These are phyloP conservation scores for Tholera decimalis DNA, from an alignment of 2,888 invertebrate genomes.

Conservation along the genomic window DNA sequence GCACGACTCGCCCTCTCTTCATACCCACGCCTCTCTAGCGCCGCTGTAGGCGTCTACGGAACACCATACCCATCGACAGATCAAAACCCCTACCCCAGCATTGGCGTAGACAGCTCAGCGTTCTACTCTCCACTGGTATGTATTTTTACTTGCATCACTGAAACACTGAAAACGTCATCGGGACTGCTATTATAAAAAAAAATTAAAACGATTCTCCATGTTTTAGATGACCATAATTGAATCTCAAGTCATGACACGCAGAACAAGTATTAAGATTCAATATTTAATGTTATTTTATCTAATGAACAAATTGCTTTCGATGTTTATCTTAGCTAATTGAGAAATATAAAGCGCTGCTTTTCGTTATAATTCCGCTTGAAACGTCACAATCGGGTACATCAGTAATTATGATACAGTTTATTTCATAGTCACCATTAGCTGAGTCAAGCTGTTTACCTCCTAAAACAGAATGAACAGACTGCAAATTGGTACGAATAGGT, in stretches of 20 bases:
- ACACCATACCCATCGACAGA: slow-evolving; percentile 97
- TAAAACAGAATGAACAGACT: slow-evolving; percentile 72
- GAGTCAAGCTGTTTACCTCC: slow-evolving; percentile 63
- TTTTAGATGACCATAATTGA: slow-evolving; percentile 39
- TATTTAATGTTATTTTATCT: slow-evolving; percentile 54
- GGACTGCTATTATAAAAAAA: background rate
- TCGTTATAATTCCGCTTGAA: slow-evolving; percentile 34
- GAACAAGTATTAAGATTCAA: slow-evolving; percentile 43
- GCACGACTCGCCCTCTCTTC: slow-evolving; percentile 95
- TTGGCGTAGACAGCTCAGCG: slow-evolving; percentile 98
- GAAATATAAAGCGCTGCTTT: slow-evolving; percentile 44
- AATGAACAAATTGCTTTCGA: slow-evolving; percentile 54
- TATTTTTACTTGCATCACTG: slow-evolving; percentile 68
- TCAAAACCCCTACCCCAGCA: slow-evolving; percentile 98
- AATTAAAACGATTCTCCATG: too few species aligned
- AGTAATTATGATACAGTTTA: slow-evolving; percentile 69
- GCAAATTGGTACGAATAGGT: slow-evolving; percentile 88
- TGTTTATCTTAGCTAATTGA: slow-evolving; percentile 61
- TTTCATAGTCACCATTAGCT: slow-evolving; percentile 60
- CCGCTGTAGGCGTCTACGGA: slow-evolving; percentile 96
- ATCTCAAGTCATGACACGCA: slow-evolving; percentile 32
- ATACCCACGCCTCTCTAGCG: slow-evolving; percentile 95
- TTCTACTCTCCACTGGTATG: slow-evolving; percentile 99
- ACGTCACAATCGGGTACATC: slow-evolving; percentile 35
- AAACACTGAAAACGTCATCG: slow-evolving; percentile 26